Conservation (phyloP, 2,113 vertebrate genomes). For the Pachyramphus minor region DNA sequence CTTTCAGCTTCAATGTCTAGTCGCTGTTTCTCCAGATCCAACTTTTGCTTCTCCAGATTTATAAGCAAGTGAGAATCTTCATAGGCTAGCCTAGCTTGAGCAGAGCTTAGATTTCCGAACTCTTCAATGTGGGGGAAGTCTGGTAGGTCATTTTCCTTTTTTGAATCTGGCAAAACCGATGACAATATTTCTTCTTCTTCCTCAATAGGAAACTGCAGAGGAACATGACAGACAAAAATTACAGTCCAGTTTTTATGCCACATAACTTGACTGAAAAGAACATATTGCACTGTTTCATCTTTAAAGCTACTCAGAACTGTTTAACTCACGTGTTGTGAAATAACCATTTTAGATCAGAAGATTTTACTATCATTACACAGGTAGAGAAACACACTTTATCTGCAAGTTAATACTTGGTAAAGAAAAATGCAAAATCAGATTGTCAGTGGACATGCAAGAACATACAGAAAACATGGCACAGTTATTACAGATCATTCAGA, state of each 20-base stretch:
- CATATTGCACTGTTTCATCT: neutral
- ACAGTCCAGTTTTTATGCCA: neutral
- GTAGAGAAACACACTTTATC: neutral
- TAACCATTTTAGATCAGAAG: neutral
- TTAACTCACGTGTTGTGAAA: neutral
- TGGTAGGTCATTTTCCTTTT: slow-evolving; percentile 80
- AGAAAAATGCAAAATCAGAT: neutral
- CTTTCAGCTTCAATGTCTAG: slow-evolving; percentile 86
- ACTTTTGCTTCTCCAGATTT: slow-evolving; percentile 87
- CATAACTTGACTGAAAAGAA: neutral
- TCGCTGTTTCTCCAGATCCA: slow-evolving; percentile 88
- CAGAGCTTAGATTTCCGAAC: slow-evolving; percentile 81
- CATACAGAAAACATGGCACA: neutral
- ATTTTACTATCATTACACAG: neutral
- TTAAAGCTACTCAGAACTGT: neutral
- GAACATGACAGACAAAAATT: neutral
- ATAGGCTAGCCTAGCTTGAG: slow-evolving; percentile 76
- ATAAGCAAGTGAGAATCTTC: slow-evolving; percentile 82
- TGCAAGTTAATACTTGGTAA: neutral
- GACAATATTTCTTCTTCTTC: slow-evolving; percentile 91
- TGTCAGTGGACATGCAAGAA: neutral
- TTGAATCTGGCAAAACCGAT: slow-evolving; percentile 85
- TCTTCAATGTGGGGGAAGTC: slow-evolving; percentile 87
- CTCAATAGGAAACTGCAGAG: slow-evolving; percentile 80
- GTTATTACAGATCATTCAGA: neutral